These are phyloP conservation scores for Heptranchias perlo DNA, from an alignment of 2,113 vertebrate species.

Conservation along the genomic window DNA sequence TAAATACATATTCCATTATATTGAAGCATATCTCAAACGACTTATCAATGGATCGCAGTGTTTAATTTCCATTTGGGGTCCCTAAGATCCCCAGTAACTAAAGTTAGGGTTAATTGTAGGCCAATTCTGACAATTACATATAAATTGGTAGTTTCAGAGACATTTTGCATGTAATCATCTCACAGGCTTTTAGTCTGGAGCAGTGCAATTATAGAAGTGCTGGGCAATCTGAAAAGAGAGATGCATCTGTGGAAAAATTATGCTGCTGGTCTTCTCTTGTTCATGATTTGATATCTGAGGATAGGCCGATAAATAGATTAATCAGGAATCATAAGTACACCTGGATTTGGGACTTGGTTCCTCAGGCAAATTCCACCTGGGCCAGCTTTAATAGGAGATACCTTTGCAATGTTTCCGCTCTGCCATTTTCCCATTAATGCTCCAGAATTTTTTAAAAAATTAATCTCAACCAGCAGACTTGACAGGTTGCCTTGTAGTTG, in stretches of 20 bases:
- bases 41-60: neutral
- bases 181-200: neutral
- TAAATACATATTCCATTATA: neutral
- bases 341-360: too few species aligned
- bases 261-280: neutral
- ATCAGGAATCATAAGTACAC: too few species aligned
- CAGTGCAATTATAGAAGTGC: neutral
- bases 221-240: neutral
- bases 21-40: neutral
- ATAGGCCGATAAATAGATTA: neutral
- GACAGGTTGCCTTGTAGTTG: too few species aligned
- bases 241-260: neutral
- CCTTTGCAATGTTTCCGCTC: too few species aligned
- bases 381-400: neutral
- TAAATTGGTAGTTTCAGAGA: conserved; percentile 1
- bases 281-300: neutral
- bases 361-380: neutral
- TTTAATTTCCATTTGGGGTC: neutral
- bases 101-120: neutral
- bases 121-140: neutral
- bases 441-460: too few species aligned
- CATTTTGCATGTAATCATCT: neutral
- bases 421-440: too few species aligned
- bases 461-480: too few species aligned
- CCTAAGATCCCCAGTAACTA: neutral